Evolutionary conservation across 2,888 invertebrate genomes (phyloP).

Genomic region (Apodemia zela): DNA sequence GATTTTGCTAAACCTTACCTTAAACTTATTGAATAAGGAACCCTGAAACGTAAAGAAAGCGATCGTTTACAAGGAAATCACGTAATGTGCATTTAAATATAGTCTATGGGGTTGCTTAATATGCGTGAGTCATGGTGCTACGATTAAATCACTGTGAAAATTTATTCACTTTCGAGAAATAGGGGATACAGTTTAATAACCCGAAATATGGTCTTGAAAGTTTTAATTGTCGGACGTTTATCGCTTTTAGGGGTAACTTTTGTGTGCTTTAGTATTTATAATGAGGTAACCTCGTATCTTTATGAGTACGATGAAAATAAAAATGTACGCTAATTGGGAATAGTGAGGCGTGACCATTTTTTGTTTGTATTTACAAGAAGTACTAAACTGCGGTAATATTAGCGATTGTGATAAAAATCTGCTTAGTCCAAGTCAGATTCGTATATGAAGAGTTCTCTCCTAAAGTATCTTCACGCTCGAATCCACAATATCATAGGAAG

Average conservation of each 20-base stretch:
- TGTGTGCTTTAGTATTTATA: constrained; percentile 16
- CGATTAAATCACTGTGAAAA: constrained; percentile 55
- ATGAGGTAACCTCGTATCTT: constrained; percentile 2
- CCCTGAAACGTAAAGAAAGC: constrained; percentile 32
- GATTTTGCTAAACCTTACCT: not conserved
- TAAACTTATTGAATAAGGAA: constrained; percentile 16
- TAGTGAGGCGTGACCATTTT: not conserved
- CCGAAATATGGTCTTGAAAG: constrained; percentile 57
- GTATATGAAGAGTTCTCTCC: no score
- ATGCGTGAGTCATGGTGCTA: constrained; percentile 48
- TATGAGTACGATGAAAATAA: constrained; percentile 10
- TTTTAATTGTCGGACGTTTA: constrained; percentile 57
- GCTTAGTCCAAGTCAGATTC: no score
- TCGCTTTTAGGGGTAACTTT: constrained; percentile 41
- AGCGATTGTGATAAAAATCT: not conserved
- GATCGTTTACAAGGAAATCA: constrained; percentile 54
- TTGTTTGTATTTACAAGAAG: not conserved
- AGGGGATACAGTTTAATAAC: constrained; percentile 52
- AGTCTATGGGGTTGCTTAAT: constrained; percentile 46
- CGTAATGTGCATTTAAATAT: constrained; percentile 64
- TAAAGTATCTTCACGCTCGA: no score
- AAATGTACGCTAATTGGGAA: constrained; percentile 9
- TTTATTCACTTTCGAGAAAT: constrained; percentile 48
- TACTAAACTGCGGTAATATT: not conserved
- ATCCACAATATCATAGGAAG: no score